Evolutionary conservation across 2,113 vertebrate species (phyloP).

Genomic region (Oryzias celebensis): DNA sequence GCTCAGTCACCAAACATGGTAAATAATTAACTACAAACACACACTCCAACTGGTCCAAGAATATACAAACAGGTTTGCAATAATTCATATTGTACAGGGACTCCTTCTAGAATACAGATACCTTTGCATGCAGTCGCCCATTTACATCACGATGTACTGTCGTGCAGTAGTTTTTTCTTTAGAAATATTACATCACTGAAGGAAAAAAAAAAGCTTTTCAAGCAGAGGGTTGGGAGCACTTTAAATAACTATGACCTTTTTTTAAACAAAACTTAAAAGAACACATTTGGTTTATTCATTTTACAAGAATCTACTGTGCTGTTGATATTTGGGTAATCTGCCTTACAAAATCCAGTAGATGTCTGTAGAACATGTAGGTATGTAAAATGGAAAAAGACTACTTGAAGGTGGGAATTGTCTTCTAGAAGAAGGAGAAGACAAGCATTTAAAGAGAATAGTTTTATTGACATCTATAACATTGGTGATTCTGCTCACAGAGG

Average conservation of each 20-base stretch:
- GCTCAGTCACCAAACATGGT: slow-evolving; percentile 7
- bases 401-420: too few species aligned
- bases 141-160: slow-evolving; percentile 13
- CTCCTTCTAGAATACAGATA: slow-evolving; percentile 7
- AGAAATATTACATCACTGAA: neutral
- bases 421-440: too few species aligned
- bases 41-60: slow-evolving; percentile 6
- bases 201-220: neutral
- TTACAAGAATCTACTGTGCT: neutral
- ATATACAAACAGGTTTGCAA: slow-evolving; percentile 23
- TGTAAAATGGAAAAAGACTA: neutral
- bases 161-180: neutral
- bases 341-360: slow-evolving; percentile 20
- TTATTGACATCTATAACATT: too few species aligned
- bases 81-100: slow-evolving; percentile 22
- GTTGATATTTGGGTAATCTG: neutral
- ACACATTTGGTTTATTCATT: slow-evolving; percentile 4
- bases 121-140: slow-evolving; percentile 30
- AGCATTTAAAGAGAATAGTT: too few species aligned
- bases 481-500: too few species aligned
- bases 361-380: too few species aligned
- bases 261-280: slow-evolving; percentile 15
- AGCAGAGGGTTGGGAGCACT: neutral
- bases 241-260: slow-evolving; percentile 3
- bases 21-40: slow-evolving; percentile 15